These are phyloP conservation scores for Aproaerema taeniolella DNA, from an alignment of 2,888 invertebrate species.

Conservation along the genomic window DNA sequence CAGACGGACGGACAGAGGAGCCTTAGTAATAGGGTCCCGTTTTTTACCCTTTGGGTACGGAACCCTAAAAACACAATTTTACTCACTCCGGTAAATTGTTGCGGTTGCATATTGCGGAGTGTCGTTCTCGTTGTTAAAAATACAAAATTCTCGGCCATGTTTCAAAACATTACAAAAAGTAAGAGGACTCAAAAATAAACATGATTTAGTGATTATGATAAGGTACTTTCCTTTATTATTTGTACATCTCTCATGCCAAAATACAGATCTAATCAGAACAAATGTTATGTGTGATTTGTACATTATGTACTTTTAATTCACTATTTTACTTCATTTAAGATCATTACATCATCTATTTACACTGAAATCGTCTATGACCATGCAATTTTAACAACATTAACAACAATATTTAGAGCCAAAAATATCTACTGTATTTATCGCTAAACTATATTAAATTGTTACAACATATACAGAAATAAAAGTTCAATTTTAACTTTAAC, in stretches of 20 bases:
- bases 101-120: no score
- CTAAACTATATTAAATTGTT: slow-evolving; percentile 39
- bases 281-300: slow-evolving; percentile 26
- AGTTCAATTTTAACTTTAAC: slow-evolving; percentile 25
- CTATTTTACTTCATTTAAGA: slow-evolving; percentile 21
- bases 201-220: slow-evolving; percentile 3
- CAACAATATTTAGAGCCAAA: slow-evolving; percentile 53
- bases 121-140: no score
- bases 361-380: slow-evolving; percentile 58
- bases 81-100: no score
- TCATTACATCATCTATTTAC: slow-evolving; percentile 46
- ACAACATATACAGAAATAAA: slow-evolving; percentile 62
- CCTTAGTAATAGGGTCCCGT: no score
- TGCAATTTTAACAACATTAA: slow-evolving; percentile 55
- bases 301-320: slow-evolving; percentile 19
- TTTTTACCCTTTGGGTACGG: no score
- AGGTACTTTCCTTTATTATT: slow-evolving; percentile 35
- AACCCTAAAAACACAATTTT: no score
- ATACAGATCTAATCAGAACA: slow-evolving; percentile 43
- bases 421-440: slow-evolving; percentile 32
- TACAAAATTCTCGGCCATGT: no score
- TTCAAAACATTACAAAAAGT: no score
- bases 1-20: no score
- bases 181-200: no score
- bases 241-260: slow-evolving; percentile 56